Conservation (phyloP, 2,888 invertebrate species). For the Callimorpha dominula region DNA sequence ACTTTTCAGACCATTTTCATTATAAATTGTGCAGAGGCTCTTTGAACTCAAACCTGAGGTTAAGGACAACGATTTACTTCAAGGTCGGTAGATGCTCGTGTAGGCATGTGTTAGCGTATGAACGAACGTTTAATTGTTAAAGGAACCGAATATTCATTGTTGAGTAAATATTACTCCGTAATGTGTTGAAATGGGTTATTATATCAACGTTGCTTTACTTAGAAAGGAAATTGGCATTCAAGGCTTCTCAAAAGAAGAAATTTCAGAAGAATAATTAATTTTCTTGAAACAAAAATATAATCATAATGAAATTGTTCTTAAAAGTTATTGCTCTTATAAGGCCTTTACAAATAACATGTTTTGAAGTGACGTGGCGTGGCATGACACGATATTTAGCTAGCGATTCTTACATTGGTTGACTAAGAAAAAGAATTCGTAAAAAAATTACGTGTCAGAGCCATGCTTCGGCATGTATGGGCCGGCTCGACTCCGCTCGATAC, state of each 20-base stretch:
- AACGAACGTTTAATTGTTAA: conserved; percentile 16
- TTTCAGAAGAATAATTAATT: too few relatives aligned
- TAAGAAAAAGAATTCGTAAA: too few relatives aligned
- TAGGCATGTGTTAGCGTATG: conserved; percentile 13
- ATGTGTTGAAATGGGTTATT: conserved; percentile 9
- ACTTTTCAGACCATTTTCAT: conserved; percentile 38
- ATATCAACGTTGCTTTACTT: background rate
- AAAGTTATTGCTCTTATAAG: too few relatives aligned
- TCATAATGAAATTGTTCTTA: too few relatives aligned
- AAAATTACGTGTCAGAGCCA: too few relatives aligned
- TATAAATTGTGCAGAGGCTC: conserved; percentile 27
- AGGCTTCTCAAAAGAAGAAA: background rate
- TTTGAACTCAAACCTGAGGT: conserved; percentile 18
- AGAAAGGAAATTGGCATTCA: background rate
- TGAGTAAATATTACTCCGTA: conserved; percentile 9
- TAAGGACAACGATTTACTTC: conserved; percentile 9
- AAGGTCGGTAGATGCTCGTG: conserved; percentile 22
- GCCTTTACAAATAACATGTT: too few relatives aligned
- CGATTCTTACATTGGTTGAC: too few relatives aligned
- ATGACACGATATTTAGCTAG: too few relatives aligned
- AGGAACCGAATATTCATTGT: conserved; percentile 17
- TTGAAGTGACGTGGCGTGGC: too few relatives aligned
- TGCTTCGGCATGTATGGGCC: too few relatives aligned
- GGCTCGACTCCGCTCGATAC: too few relatives aligned
- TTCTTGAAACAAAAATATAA: too few relatives aligned